Percentiles rank a stretch among this genome's conserved stretches.
Conservation (phyloP, 2,113 vertebrate species). For the Boleophthalmus pectinirostris region DNA sequence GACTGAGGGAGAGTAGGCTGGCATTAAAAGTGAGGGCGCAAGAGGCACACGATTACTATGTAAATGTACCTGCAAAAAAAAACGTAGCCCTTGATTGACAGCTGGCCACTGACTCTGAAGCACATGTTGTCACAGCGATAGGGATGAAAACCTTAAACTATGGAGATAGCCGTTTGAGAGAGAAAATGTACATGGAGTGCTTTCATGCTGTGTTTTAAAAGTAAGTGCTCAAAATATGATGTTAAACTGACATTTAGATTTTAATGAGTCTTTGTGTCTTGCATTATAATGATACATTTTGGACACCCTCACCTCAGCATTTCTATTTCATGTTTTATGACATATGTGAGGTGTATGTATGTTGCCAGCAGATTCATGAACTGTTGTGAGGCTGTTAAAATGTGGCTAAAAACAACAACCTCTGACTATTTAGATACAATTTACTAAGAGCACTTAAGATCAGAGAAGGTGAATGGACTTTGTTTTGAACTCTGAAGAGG, state of each 20-base stretch:
- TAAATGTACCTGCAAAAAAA: constrained; percentile 27
- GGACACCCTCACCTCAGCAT: neutral
- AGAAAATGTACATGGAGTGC: neutral
- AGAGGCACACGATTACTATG: constrained; percentile 36
- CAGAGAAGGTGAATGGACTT: too few relatives aligned
- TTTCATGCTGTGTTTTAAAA: neutral
- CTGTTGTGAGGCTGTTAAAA: too few relatives aligned
- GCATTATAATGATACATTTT: neutral
- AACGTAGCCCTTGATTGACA: constrained; percentile 55
- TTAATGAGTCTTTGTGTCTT: neutral
- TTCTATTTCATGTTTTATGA: neutral
- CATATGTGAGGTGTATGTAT: too few relatives aligned
- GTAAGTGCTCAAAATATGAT: neutral
- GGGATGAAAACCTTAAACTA: too few relatives aligned
- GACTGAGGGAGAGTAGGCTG: constrained; percentile 13
- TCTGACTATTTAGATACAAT: too few relatives aligned
- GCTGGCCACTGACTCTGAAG: constrained; percentile 27
- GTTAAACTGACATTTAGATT: neutral
- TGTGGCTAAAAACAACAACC: too few relatives aligned
- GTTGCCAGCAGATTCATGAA: too few relatives aligned
- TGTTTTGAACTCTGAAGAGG: too few relatives aligned
- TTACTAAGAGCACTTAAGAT: too few relatives aligned
- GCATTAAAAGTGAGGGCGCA: constrained; percentile 22
- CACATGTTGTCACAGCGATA: constrained; percentile 52
- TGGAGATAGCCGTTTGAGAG: neutral